These are phyloP conservation scores for Zaprionus taronus DNA, from an alignment of 1,140 invertebrate genomes.

Conservation along the genomic window DNA sequence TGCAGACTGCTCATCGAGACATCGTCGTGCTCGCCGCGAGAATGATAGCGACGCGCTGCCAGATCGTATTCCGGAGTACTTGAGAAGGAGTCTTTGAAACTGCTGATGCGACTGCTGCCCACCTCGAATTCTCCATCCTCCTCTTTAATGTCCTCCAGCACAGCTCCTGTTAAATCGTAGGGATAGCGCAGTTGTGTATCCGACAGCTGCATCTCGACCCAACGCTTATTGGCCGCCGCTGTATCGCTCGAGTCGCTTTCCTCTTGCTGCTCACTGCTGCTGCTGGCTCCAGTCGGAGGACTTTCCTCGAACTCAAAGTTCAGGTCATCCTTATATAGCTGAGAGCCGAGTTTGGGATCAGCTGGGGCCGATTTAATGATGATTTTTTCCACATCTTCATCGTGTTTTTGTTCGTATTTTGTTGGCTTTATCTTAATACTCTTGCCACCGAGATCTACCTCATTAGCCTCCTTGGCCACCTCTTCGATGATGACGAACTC, in stretches of 20 bases:
- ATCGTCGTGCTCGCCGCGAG: constrained; percentile 94
- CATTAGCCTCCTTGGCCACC: constrained; percentile 92
- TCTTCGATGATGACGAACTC: constrained; percentile 95
- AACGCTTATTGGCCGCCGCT: constrained; percentile 92
- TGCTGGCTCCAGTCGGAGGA: constrained; percentile 86
- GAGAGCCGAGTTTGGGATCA: constrained; percentile 84
- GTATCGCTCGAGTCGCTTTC: constrained; percentile 86
- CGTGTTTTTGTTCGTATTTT: constrained; percentile 87
- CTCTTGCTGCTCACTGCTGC: constrained; percentile 76
- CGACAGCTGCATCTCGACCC: constrained; percentile 94
- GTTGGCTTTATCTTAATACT: constrained; percentile 88
- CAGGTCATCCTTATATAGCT: constrained; percentile 86
- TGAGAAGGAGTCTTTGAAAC: constrained; percentile 91
- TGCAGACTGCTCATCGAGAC: constrained; percentile 95
- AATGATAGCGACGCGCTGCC: constrained; percentile 91
- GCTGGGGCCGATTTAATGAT: constrained; percentile 87
- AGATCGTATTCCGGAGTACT: constrained; percentile 94
- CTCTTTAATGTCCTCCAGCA: constrained; percentile 96
- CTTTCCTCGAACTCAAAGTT: constrained; percentile 92
- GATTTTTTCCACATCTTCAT: constrained; percentile 91
- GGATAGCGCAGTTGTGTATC: constrained; percentile 88
- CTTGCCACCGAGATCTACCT: constrained; percentile 92
- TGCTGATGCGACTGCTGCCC: constrained; percentile 90
- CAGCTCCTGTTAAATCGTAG: constrained; percentile 90
- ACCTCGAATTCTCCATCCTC: constrained; percentile 94